phyloP scores from a whole-genome alignment of 1,140 invertebrate species.

The Halictus rubicundus region DNA sequence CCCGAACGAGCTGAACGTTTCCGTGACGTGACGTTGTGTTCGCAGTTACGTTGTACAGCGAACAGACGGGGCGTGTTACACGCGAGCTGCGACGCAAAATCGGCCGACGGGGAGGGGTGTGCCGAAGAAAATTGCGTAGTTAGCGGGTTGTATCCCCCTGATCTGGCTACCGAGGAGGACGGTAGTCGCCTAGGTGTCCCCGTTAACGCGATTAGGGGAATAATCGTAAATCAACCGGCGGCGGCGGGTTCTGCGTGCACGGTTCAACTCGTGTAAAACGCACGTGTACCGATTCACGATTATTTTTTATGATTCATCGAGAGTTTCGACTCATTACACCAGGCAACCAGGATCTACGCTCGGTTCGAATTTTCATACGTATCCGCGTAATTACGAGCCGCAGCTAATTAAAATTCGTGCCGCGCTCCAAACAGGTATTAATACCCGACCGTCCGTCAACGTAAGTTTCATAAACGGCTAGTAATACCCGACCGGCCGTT shows the following conservation, averaged over 20 bases:
- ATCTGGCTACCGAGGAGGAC: background rate
- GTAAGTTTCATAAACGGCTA: too few relatives aligned
- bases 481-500: too few relatives aligned
- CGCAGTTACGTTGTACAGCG: background rate
- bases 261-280: background rate
- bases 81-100: slow-evolving; percentile 4
- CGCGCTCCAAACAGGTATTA: too few relatives aligned
- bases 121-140: slow-evolving; percentile 38
- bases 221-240: slow-evolving; percentile 23
- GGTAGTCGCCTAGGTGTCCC: slow-evolving; percentile 14
- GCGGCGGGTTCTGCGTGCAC: background rate
- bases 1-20: background rate
- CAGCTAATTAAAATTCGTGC: too few relatives aligned
- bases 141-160: slow-evolving; percentile 7
- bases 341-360: too few relatives aligned
- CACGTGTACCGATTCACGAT: background rate
- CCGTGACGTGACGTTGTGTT: background rate
- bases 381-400: too few relatives aligned
- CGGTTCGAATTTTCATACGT: too few relatives aligned
- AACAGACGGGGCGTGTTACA: background rate
- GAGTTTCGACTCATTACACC: too few relatives aligned
- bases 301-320: slow-evolving; percentile 15
- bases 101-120: background rate
- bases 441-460: too few relatives aligned
- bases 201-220: slow-evolving; percentile 26